Conservation (phyloP, 1,140 invertebrate genomes). For the Drosophila pruinosa region DNA sequence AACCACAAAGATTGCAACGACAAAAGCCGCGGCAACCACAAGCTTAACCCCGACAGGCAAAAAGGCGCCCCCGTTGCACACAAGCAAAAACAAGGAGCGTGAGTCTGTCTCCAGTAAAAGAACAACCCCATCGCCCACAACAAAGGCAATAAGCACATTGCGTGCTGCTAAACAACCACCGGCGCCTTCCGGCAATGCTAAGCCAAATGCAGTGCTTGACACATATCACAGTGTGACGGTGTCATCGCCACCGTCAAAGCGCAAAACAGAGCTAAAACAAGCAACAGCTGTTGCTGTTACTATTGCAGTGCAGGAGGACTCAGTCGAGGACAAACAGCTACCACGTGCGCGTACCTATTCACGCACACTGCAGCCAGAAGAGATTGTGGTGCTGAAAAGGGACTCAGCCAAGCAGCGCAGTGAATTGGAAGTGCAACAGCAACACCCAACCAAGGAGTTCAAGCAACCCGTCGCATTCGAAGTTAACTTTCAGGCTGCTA, state of each 20-base stretch:
- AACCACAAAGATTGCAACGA: slow-evolving; percentile 32
- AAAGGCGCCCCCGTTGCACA: slow-evolving; percentile 30
- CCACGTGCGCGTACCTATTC: slow-evolving; percentile 53
- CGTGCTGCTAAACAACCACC: slow-evolving; percentile 40
- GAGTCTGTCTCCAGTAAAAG: slow-evolving; percentile 28
- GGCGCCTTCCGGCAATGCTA: slow-evolving; percentile 4
- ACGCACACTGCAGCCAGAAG: slow-evolving; percentile 72
- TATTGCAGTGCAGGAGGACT: neutral
- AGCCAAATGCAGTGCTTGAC: slow-evolving; percentile 75
- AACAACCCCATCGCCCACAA: slow-evolving; percentile 62
- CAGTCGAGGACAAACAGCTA: neutral
- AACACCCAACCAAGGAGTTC: neutral
- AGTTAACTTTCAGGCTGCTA: slow-evolving; percentile 61
- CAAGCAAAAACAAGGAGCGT: slow-evolving; percentile 48
- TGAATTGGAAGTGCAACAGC: slow-evolving; percentile 34
- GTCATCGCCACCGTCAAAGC: slow-evolving; percentile 74
- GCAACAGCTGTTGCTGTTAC: neutral
- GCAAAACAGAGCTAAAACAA: slow-evolving; percentile 45
- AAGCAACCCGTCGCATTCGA: slow-evolving; percentile 73
- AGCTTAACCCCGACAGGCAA: slow-evolving; percentile 21
- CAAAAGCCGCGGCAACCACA: neutral
- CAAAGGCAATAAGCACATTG: slow-evolving; percentile 31
- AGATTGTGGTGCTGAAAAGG: slow-evolving; percentile 69
- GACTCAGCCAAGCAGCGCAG: slow-evolving; percentile 63
- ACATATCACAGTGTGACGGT: slow-evolving; percentile 80